These are phyloP conservation scores for Rhegmatorhina hoffmannsi DNA, from an alignment of 2,113 vertebrate genomes.

Conservation along the genomic window DNA sequence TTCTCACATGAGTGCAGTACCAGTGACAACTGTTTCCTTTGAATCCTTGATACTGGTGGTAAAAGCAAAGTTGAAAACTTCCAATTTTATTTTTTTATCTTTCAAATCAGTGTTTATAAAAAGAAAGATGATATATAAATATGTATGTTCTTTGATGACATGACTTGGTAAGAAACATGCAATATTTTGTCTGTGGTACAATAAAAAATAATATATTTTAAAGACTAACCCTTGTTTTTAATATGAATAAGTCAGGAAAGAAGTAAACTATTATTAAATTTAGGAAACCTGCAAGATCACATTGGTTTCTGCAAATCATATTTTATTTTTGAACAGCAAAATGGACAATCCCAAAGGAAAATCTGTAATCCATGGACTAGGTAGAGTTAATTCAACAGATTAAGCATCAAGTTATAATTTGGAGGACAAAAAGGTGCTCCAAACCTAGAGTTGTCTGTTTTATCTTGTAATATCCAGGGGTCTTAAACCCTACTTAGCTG, in stretches of 20 bases:
- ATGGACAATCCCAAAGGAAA: not conserved
- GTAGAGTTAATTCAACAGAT: not conserved
- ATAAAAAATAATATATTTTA: not conserved
- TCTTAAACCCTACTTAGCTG: not conserved
- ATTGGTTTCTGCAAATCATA: not conserved
- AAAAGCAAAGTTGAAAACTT: not conserved
- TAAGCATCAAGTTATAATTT: not conserved
- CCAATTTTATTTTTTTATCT: not conserved
- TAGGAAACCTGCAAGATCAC: not conserved
- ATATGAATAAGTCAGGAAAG: not conserved
- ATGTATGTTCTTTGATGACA: accelerated
- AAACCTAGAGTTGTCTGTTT: not conserved
- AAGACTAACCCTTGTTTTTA: not conserved
- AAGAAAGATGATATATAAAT: not conserved
- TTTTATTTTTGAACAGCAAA: not conserved
- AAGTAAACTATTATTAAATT: not conserved
- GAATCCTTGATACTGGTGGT: not conserved
- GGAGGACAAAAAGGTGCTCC: not conserved
- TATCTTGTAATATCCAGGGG: not conserved
- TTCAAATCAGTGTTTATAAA: not conserved
- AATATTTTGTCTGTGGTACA: not conserved
- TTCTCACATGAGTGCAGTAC: not conserved
- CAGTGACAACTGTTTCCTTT: not conserved
- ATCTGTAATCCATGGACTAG: not conserved
- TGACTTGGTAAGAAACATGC: not conserved